phyloP scores from a whole-genome alignment of 2,113 vertebrate genomes.

The Isurus oxyrinchus region DNA sequence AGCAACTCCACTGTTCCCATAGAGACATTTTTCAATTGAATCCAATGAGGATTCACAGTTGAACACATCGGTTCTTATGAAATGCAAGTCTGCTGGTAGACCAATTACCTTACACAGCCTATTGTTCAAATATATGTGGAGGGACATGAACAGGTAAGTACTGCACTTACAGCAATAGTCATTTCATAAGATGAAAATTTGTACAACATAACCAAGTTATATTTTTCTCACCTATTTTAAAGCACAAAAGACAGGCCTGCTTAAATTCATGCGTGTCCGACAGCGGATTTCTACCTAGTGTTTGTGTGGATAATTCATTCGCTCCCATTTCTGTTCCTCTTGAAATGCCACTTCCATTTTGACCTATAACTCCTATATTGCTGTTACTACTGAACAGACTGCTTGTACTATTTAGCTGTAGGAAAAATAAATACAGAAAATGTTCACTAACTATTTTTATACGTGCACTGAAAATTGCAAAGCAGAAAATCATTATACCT shows the following conservation, averaged over 20 bases:
- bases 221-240: slow-evolving; percentile 74
- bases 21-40: not conserved
- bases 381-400: slow-evolving; percentile 60
- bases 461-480: not conserved
- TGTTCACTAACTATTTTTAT: slow-evolving; percentile 19
- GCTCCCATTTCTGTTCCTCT: slow-evolving; percentile 52
- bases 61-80: not conserved
- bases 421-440: slow-evolving; percentile 40
- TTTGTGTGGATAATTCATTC: slow-evolving; percentile 44
- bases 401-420: slow-evolving; percentile 68
- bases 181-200: slow-evolving; percentile 14
- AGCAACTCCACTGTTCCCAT: not conserved
- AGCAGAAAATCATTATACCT: not conserved
- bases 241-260: slow-evolving; percentile 85
- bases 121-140: not conserved
- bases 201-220: not conserved
- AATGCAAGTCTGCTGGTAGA: not conserved
- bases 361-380: slow-evolving; percentile 64
- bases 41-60: not conserved
- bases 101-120: not conserved
- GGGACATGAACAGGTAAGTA: not conserved
- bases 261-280: slow-evolving; percentile 86
- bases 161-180: not conserved
- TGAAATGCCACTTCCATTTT: slow-evolving; percentile 56
- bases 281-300: slow-evolving; percentile 66